Conservation (phyloP, 2,888 invertebrate genomes). For the Volucella zonaria region DNA sequence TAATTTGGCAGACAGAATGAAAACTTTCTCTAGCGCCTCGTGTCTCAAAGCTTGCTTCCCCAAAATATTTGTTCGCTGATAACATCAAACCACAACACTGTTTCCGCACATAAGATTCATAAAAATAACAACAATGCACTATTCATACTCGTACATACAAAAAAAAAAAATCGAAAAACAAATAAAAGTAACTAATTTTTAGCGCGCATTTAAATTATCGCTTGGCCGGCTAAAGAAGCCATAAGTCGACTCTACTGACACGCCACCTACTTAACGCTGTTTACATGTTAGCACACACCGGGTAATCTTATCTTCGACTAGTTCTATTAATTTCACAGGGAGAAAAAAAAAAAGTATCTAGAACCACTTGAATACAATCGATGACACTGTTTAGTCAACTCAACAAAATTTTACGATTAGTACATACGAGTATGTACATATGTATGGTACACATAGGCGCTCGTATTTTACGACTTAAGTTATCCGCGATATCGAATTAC, state of each 20-base stretch:
- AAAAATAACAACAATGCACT: background rate
- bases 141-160: background rate
- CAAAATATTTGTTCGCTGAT: conserved; percentile 31
- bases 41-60: conserved; percentile 17
- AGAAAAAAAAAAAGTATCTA: background rate
- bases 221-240: conserved; percentile 25
- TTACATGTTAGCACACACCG: conserved; percentile 27
- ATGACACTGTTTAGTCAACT: conserved; percentile 6
- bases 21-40: no score
- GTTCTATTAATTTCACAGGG: conserved; percentile 12
- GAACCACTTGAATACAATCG: conserved; percentile 13
- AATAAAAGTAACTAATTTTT: background rate
- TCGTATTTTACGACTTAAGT: background rate
- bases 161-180: background rate
- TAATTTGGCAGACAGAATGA: no score
- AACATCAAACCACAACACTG: conserved; percentile 7
- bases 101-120: no score
- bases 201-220: conserved; percentile 19
- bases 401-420: conserved; percentile 10
- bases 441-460: no score
- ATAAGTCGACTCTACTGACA: conserved; percentile 26
- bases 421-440: background rate
- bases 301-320: conserved; percentile 39
- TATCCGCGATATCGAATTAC: conserved; percentile 10
- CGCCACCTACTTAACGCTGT: conserved; percentile 30